Evolutionary conservation across 2,113 vertebrate species (phyloP), one percentile per base, ranked within the genome.

Genomic region (Grallaria varia): DNA sequence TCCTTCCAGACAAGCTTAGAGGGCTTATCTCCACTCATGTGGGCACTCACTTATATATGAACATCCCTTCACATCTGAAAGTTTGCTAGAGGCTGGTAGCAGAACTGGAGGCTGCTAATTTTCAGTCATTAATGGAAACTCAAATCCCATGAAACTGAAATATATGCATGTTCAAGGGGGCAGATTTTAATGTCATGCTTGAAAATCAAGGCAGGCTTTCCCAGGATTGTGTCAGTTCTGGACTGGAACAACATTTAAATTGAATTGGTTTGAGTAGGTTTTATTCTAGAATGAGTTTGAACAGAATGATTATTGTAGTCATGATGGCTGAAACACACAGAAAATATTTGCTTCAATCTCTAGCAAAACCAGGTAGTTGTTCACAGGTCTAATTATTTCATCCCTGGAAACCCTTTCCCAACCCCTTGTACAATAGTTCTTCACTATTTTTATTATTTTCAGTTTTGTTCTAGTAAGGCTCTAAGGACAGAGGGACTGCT

Each of bases 311-410:
- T 66, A 14, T 39, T 80, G n/a, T 37, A 68, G 52, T 62, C 40
- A 31, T 0, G 0, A 42, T 73, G 31, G 37, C n/a, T 69, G 45
- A 25, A 76, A 49, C 42, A 6, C 0, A 1, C 47, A 23, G 49
- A 33, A 90, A 90, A 52, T 31, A 62, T 60, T 28, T 50, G 21
- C n/a, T 56, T 72, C 37, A 56, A 47, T 15, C 27, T 63, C 39
- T 35, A 62, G 3, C 5, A 55, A 81, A 91, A 12, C 2, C 10
- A 47, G 27, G 4, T 50, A 39, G 13, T 25, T 82, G 87, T 40
- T 84, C 33, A 60, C 30, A 60, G 11, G 20, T 81, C 68, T 81
- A 37, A 30, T 63, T 87, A n/a, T 77, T 63, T 90, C 42, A 39
- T 15, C 4, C 9, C 56, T 22, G 4, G 33, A 63, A 15, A 87